A percentile compares a stretch with the other conserved stretches of the same genome.
These are phyloP conservation scores for Diarsia mendica DNA, from an alignment of 2,888 invertebrate genomes.

Conservation along the genomic window DNA sequence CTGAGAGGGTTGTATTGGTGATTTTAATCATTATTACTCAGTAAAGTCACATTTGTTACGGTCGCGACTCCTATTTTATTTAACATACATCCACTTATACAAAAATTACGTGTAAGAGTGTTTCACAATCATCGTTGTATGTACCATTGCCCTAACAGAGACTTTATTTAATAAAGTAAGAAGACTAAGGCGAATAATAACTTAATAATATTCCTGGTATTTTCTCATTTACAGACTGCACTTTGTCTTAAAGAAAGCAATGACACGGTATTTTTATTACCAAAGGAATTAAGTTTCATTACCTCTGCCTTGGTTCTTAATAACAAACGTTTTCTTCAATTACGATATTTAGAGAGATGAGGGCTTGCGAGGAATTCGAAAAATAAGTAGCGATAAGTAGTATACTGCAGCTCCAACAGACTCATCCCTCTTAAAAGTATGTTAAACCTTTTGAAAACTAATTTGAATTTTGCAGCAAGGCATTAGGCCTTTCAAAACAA, in stretches of 20 bases:
- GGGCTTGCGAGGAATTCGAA: too few species aligned
- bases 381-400: too few species aligned
- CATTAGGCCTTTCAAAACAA: neutral
- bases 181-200: neutral
- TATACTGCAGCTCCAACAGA: too few species aligned
- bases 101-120: neutral
- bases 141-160: neutral
- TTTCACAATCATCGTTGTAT: neutral
- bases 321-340: neutral
- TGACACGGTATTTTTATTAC: conserved; percentile 11
- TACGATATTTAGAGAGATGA: neutral
- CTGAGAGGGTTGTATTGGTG: too few species aligned
- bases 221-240: neutral
- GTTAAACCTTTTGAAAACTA: neutral
- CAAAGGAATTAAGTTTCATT: conserved; percentile 11
- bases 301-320: neutral
- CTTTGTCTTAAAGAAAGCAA: conserved; percentile 3
- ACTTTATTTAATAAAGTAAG: neutral
- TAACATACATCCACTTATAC: too few species aligned
- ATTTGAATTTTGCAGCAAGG: neutral
- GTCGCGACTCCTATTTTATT: too few species aligned
- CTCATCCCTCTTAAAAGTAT: neutral
- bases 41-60: too few species aligned
- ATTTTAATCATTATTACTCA: too few species aligned
- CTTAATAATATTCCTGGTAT: conserved; percentile 23